A percentile compares a stretch with the other conserved stretches of the same genome.
These are phyloP conservation scores for Clarias macrocephalus DNA, from an alignment of 2,113 vertebrate species.

Conservation along the genomic window DNA sequence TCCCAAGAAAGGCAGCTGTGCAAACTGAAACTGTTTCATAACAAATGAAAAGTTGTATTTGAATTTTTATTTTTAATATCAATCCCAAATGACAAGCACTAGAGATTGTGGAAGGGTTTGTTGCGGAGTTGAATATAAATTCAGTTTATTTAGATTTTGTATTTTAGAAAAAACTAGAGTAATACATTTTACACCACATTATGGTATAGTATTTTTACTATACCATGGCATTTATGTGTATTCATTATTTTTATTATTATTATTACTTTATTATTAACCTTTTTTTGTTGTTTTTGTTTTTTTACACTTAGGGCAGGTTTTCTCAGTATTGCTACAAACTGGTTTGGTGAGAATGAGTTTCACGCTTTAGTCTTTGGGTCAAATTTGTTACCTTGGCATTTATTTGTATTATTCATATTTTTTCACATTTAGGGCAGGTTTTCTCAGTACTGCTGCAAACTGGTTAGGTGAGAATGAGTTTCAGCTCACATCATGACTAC, in stretches of 20 bases:
- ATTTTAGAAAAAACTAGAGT: neutral
- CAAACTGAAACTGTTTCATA: neutral
- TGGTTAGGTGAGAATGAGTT: constrained; percentile 11
- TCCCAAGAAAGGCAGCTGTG: constrained; percentile 56
- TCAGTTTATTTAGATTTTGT: neutral
- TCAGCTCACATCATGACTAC: neutral
- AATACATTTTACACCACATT: neutral
- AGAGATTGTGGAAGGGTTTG: neutral
- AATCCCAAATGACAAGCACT: neutral
- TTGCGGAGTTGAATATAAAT: neutral
- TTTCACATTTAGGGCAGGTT: neutral
- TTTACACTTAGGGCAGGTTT: neutral
- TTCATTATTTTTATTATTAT: too few relatives aligned
- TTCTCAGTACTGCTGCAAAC: neutral
- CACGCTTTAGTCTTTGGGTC: too few relatives aligned
- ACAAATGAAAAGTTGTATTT: neutral
- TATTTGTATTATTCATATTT: neutral
- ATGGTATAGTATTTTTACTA: neutral
- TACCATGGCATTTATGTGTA: neutral
- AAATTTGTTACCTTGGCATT: neutral
- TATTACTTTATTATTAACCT: too few relatives aligned
- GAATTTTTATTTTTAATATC: neutral
- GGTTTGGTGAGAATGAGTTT: constrained; percentile 3
- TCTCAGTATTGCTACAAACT: neutral
- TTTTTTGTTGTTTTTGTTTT: neutral